Evolutionary conservation across 2,797 vertebrate species (phyloP).

Genomic region (Sus cebifrons): DNA sequence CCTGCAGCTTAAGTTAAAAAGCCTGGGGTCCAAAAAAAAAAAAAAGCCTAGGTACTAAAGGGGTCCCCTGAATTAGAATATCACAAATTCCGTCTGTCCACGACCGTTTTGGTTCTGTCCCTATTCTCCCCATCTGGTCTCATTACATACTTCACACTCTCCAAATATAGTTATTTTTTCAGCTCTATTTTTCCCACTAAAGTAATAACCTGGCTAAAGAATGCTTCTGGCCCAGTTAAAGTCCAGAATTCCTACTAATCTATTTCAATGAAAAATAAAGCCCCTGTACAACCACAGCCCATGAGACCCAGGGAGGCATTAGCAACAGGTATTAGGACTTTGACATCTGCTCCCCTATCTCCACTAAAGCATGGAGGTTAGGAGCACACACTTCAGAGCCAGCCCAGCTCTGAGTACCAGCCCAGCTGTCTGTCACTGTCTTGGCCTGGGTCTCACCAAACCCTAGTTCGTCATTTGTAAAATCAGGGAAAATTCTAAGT

Average conservation of each 20-base stretch:
- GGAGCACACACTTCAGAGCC: not conserved
- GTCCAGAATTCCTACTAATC: not conserved
- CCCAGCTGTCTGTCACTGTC: not conserved
- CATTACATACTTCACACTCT: slow-evolving; percentile 38
- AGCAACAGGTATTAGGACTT: not conserved
- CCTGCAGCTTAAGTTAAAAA: slow-evolving; percentile 15
- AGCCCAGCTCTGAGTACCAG: not conserved
- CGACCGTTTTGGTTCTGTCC: not conserved
- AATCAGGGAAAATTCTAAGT: not conserved
- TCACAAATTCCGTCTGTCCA: not conserved
- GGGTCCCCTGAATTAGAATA: not conserved
- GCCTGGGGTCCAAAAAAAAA: not conserved
- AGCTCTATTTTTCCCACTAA: not conserved
- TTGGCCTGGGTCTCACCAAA: not conserved
- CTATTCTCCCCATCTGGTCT: not conserved
- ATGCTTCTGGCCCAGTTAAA: not conserved
- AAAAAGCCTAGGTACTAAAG: not conserved
- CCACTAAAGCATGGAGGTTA: not conserved
- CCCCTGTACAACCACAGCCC: not conserved
- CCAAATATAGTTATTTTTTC: slow-evolving; percentile 34
- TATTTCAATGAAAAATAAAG: not conserved
- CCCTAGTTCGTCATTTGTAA: not conserved
- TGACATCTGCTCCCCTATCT: not conserved
- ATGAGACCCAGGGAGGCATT: not conserved
- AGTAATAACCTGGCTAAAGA: slow-evolving; percentile 41